phyloP scores from a whole-genome alignment of 2,113 vertebrate species.

The Symphodus melops region DNA sequence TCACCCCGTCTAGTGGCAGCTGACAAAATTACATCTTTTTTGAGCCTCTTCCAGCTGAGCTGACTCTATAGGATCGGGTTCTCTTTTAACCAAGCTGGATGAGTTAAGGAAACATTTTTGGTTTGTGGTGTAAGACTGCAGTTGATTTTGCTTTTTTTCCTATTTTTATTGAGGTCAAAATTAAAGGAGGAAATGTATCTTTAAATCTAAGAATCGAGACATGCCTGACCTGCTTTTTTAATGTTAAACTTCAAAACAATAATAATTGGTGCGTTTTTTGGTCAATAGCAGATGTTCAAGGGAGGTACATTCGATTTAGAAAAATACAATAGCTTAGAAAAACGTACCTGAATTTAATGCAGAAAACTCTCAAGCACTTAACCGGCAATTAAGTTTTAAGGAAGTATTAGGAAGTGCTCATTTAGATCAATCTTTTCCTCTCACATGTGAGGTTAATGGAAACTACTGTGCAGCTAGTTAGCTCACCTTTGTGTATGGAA shows the following conservation, averaged over 20 bases:
- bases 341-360: background rate
- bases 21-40: slow-evolving; percentile 71
- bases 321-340: background rate
- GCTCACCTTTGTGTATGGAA: background rate
- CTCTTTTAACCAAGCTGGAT: slow-evolving; percentile 51
- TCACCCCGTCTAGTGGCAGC: slow-evolving; percentile 76
- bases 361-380: background rate
- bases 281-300: background rate
- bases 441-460: background rate
- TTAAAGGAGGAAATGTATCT: background rate
- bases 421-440: no score
- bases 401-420: no score
- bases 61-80: slow-evolving; percentile 47
- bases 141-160: slow-evolving; percentile 2
- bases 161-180: background rate
- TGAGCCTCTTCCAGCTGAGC: slow-evolving; percentile 48
- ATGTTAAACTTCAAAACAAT: background rate
- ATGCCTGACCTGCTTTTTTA: background rate
- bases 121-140: slow-evolving; percentile 35
- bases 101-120: slow-evolving; percentile 53
- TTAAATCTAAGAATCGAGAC: background rate
- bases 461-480: background rate
- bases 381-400: no score
- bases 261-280: background rate
- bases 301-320: no score